phyloP scores from a whole-genome alignment of 2,888 invertebrate genomes.

The Thalpophila matura region DNA sequence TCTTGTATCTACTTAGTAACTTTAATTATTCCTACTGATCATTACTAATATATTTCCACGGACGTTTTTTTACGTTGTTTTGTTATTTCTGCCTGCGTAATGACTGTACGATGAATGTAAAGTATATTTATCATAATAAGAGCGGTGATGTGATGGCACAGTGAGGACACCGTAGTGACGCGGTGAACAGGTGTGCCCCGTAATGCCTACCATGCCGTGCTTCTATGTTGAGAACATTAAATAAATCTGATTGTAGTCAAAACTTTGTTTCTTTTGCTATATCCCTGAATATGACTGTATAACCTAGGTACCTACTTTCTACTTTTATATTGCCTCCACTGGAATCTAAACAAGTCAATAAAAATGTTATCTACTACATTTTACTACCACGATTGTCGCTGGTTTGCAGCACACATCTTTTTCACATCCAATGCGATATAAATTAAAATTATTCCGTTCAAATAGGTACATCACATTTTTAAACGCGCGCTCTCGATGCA shows the following conservation, averaged over 20 bases:
- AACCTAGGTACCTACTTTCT: not conserved
- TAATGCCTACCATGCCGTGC: constrained; percentile 73
- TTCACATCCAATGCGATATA: no score
- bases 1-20: constrained; percentile 1
- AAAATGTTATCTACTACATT: no score
- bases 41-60: constrained; percentile 3
- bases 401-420: no score
- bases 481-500: no score
- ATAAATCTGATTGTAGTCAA: constrained; percentile 85
- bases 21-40: not conserved
- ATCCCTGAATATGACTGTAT: not conserved
- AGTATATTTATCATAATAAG: constrained; percentile 21
- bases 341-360: no score
- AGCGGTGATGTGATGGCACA: constrained; percentile 34
- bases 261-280: constrained; percentile 19
- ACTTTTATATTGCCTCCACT: not conserved
- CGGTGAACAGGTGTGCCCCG: constrained; percentile 31
- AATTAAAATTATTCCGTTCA: no score
- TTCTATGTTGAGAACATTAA: constrained; percentile 83
- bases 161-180: constrained; percentile 19
- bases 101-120: constrained; percentile 36
- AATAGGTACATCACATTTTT: no score
- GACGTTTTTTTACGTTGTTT: not conserved
- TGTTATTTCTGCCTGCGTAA: constrained; percentile 30
- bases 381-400: no score